Percentiles rank a stretch among this genome's conserved stretches.
Conservation (phyloP, 2,113 vertebrate species). For the Ceuthmochares aereus region DNA sequence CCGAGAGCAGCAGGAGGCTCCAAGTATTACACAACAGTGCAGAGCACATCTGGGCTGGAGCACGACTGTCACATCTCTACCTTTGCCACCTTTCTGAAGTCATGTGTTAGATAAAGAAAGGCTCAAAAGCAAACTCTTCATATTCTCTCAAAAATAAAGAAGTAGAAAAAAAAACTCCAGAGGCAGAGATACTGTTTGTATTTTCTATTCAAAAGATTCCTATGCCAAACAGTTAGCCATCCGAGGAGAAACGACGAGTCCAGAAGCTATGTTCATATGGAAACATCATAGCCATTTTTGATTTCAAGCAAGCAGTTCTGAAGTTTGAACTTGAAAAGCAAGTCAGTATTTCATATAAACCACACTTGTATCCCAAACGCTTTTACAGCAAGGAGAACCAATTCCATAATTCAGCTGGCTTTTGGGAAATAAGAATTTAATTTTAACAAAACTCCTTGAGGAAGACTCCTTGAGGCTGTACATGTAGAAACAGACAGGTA, state of each 20-base stretch:
- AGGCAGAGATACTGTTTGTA: neutral
- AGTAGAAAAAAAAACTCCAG: neutral
- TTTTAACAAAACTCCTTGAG: neutral
- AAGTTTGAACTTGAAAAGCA: neutral
- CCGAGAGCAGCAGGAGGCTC: neutral
- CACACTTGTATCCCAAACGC: neutral
- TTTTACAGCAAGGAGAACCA: neutral
- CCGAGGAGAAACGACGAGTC: neutral
- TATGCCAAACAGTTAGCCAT: neutral
- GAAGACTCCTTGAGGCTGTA: neutral
- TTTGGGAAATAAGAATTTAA: neutral
- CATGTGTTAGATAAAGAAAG: neutral
- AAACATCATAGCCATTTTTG: neutral
- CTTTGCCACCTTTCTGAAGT: neutral
- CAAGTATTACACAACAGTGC: neutral
- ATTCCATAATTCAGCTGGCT: neutral
- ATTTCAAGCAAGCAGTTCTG: neutral
- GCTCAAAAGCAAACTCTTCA: neutral
- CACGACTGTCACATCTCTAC: neutral
- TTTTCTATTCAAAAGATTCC: slow-evolving; percentile 31
- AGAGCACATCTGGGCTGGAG: neutral
- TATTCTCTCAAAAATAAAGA: neutral
- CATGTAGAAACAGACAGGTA: neutral
- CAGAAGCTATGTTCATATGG: neutral
- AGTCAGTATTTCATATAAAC: neutral